Evolutionary conservation across 1,140 invertebrate species (phyloP), one percentile per base, ranked within the genome.

Genomic region (Calycopis cecrops): DNA sequence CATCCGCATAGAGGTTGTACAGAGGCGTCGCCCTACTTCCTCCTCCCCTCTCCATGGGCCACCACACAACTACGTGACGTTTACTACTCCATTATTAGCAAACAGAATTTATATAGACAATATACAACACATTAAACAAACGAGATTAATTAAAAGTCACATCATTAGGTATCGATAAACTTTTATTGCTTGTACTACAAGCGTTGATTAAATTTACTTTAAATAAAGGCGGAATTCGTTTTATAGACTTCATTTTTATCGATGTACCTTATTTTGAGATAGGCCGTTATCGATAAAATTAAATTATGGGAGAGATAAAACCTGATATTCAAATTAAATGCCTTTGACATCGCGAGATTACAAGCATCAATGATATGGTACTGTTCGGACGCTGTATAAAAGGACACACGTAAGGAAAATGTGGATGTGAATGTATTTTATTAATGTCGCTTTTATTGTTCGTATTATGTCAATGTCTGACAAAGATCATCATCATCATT

Each of bases 311-410:
- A 67, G 53, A 81, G 80, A 84, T 86, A 84, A 79, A 62, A 73
- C 52, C 69, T 72, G 79, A 84, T 84, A 84, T 86, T 81, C 78
- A 84, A 86, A 86, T 82, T 82, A 79, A 86, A 86, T 86, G 77
- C 72, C 79, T 77, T 83, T 83, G 80, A 84, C 78, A 83, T 86
- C 83, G 75, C 61, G 67, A 86, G 82, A 86, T 86, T 86, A 85
- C 73, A 70, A 84, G 81, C 76, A 81, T 82, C 73, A 66, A 56
- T 69, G 68, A 73, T 79, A 79, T 63, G 55, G 62, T 70, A 73
- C 62, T 65, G 70, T 44, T 28, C 21, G 71, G 69, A 69, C 62
- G 61, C 66, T 60, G 49, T 49, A 50, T 55, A 72, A 66, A 73
- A 79, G 77, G 71, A 65, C 73, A 67, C 57, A 48, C 14, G 65